phyloP scores from a whole-genome alignment of 1,140 invertebrate species.

The Trichonephila clavipes region DNA sequence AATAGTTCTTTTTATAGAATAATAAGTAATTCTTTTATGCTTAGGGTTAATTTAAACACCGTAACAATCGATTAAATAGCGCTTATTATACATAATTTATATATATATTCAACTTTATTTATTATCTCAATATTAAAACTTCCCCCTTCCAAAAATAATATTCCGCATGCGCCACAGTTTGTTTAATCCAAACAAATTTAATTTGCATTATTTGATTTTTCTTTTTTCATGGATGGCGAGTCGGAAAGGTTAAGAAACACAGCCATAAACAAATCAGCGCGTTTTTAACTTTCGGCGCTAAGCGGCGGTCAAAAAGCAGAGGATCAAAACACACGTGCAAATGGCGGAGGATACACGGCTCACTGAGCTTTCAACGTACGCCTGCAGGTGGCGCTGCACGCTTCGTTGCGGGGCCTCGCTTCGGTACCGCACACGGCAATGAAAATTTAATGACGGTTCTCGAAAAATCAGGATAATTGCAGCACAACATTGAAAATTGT shows the following conservation, averaged over 20 bases:
- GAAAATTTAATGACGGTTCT: constrained; percentile 52
- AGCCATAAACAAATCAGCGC: constrained; percentile 38
- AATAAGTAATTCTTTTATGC: too few relatives aligned
- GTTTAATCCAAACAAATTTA: too few relatives aligned
- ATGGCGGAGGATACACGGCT: constrained; percentile 50
- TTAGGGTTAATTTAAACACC: too few relatives aligned
- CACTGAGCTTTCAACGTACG: constrained; percentile 60
- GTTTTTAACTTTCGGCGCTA: constrained; percentile 26
- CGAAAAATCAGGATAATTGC: constrained; percentile 58
- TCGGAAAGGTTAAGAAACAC: neutral
- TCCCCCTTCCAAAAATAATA: too few relatives aligned
- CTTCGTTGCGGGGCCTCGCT: neutral
- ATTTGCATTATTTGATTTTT: too few relatives aligned
- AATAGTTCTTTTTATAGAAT: too few relatives aligned
- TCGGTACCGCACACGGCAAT: neutral
- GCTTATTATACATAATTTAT: too few relatives aligned
- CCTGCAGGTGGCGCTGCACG: constrained; percentile 68
- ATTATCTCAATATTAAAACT: too few relatives aligned
- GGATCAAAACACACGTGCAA: neutral
- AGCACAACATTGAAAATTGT: neutral
- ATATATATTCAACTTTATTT: too few relatives aligned
- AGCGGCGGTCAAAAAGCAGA: neutral
- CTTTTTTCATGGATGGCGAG: neutral
- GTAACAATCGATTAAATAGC: too few relatives aligned
- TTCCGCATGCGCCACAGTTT: too few relatives aligned